Base-by-base conservation (phyloP, 2,888 invertebrate species). In the Drosophila lacicola region DNA sequence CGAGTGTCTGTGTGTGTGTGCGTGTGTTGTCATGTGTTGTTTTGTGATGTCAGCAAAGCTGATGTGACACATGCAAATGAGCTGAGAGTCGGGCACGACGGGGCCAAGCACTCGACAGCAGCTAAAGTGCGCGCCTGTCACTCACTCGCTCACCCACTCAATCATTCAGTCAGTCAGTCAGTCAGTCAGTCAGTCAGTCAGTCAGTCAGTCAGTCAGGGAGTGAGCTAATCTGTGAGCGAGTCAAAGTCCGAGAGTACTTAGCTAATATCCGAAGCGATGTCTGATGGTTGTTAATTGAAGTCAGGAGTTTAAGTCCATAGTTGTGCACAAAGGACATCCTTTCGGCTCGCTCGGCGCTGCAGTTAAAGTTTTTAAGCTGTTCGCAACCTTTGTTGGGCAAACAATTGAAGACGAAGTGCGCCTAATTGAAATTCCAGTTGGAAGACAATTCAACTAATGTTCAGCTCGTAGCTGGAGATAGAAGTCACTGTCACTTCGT, bases 61-160 rank as follows among this genome's bases (percentile, higher is more conserved):
- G 82, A 84, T 82, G 82, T 84, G 85, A 80, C 82, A 82, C 82
- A 80, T 82, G 82, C 82, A 82, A 82, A 82, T 84, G 82, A 77
- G 69, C 74, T 70, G 53, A 61, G 79, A 66, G 50, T 9, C 36
- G 44, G n/a, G 33, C 37, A 50, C 17, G 21, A 44, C 29, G 14
- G 44, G 53, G 51, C 65, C 63, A 75, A 60, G 66, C 63, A 70
- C 71, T 74, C 54, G 41, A 55, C 55, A 33, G 50, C 50, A 46
- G 54, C 63, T 50, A 76, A 75, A 75, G 75, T 75, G 75, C 64
- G 67, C 60, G 45, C 21, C 56, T 33, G 19, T 45, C 34, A 45
- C 36, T 55, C 55, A 53, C 50, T 69, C 69, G 62, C 14, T 63
- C 65, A 68, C 17, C 49, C 61, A 66, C 17, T 62, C 68, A 62